phyloP scores from a whole-genome alignment of 2,888 invertebrate species.

The Dolichomitus sp. region DNA sequence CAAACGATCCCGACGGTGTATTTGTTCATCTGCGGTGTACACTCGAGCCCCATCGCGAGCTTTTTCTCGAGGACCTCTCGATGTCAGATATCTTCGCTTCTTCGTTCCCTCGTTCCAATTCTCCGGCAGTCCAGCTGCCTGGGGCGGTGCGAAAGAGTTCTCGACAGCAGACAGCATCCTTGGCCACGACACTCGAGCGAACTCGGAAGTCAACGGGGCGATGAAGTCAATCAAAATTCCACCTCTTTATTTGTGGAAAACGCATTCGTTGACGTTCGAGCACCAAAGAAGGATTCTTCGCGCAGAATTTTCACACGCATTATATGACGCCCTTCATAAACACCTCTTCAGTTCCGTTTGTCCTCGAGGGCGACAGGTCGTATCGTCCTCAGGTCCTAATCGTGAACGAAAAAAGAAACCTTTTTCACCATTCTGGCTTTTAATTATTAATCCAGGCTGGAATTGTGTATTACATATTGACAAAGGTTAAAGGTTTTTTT shows the following conservation, averaged over 20 bases:
- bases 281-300: neutral
- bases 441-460: neutral
- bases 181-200: neutral
- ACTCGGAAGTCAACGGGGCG: neutral
- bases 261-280: neutral
- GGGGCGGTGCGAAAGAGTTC: constrained; percentile 4
- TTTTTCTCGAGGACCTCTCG: constrained; percentile 55
- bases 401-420: neutral
- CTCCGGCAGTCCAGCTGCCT: neutral
- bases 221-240: neutral
- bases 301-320: neutral
- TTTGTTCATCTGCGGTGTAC: constrained; percentile 44
- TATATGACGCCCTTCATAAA: neutral
- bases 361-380: neutral
- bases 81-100: constrained; percentile 56
- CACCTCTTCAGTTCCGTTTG: neutral
- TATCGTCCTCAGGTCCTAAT: neutral
- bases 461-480: neutral
- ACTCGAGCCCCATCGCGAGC: constrained; percentile 45
- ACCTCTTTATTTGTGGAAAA: neutral
- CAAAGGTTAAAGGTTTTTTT: neutral
- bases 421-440: neutral
- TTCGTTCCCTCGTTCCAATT: constrained; percentile 27
- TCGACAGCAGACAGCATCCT: constrained; percentile 7
- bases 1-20: constrained; percentile 30